A percentile compares a stretch with the other conserved stretches of the same genome.
Conservation (phyloP, 1,140 invertebrate genomes). For the Wasmannia auropunctata region DNA sequence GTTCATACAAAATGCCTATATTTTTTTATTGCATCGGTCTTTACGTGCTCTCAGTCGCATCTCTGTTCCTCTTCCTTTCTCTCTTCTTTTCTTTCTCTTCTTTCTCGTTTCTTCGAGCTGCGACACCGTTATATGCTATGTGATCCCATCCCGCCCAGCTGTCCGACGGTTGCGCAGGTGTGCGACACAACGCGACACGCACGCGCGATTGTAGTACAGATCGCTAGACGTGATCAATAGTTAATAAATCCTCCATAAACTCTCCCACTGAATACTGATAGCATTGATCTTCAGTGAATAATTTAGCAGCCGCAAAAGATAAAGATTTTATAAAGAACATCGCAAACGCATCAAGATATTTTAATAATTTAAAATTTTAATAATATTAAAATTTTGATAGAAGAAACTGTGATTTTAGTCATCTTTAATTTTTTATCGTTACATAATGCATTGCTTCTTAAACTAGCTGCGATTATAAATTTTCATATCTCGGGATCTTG, state of each 20-base stretch:
- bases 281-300: not conserved
- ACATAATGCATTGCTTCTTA: not conserved
- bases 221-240: not conserved
- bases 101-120: slow-evolving; percentile 49
- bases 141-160: slow-evolving; percentile 75
- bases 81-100: slow-evolving; percentile 5
- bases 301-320: not conserved
- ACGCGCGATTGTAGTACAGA: not conserved
- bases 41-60: not conserved
- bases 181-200: slow-evolving; percentile 37
- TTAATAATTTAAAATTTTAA: too few species aligned
- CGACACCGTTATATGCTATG: slow-evolving; percentile 74
- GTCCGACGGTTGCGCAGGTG: slow-evolving; percentile 64
- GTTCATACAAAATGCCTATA: not conserved
- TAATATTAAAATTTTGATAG: not conserved
- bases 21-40: not conserved
- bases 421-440: not conserved
- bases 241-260: not conserved
- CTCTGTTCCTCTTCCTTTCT: not conserved
- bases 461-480: not conserved
- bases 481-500: not conserved
- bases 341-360: not conserved
- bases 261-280: not conserved
- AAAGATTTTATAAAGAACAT: not conserved
- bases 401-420: not conserved